Evolutionary conservation across 2,797 vertebrate species (phyloP), one percentile per base, ranked within the genome.

Genomic region (Nothura maculosa): DNA sequence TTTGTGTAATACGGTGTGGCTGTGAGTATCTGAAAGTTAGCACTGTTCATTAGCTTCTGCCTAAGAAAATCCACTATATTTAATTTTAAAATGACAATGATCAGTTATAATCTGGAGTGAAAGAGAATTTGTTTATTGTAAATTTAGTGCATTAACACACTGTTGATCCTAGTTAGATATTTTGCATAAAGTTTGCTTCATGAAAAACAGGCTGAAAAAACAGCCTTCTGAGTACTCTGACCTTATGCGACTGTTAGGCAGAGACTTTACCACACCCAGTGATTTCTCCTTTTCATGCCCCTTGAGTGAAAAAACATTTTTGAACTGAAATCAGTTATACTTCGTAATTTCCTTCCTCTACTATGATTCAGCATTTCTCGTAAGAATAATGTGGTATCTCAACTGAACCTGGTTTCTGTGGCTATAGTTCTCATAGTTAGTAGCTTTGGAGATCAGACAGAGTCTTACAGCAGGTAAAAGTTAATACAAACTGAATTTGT

Each of bases 331-430:
- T 88, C 27, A 14, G 43, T 85, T 91, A 45, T 7, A 24, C 52
- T 85, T 89, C 19, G 19, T 79, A 28, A 89, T 74, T 94, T 92
- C 85, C 93, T 94, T 92, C 85, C 68, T 92, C 36, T 82, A 6
- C 28, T 86, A 10, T 43, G 54, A 57, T 16, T 85, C 43, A 36
- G 48, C 40, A 34, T 28, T 85, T 89, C 25, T 61, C 21, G 45
- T 28, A 42, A 45, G 42, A 69, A 55, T 24, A 24, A 69, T 70
- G 64, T 91, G 47, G 42, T 94, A 38, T 89, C 73, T 83, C 58
- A 87, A 6, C 48, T 75, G 32, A 87, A 66, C 13, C 47, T 67
- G 5, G 27, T 74, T 91, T 91, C 47, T 83, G 34, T 74, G 52
- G 21, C 57, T 74, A 5, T 57, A 17, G 6, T 54, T 60, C 9